These are phyloP conservation scores for Steinernema feltiae DNA, from an alignment of 1,140 invertebrate genomes.

Conservation along the genomic window DNA sequence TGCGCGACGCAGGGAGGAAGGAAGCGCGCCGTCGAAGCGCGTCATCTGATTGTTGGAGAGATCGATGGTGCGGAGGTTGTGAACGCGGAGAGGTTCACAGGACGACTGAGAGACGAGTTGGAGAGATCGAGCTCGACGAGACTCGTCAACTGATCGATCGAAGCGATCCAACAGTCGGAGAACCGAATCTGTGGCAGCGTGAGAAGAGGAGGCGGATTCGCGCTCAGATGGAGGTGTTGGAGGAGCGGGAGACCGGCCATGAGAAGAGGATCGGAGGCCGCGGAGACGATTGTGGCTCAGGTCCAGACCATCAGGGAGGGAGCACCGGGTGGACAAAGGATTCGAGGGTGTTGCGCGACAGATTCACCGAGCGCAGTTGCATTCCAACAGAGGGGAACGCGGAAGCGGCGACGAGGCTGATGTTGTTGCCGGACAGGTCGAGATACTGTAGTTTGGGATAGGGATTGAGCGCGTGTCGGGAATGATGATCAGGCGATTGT, in stretches of 20 bases:
- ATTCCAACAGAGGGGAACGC: background rate
- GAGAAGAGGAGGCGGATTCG: slow-evolving; percentile 33
- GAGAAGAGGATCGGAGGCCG: slow-evolving; percentile 28
- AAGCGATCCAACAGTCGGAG: slow-evolving; percentile 25
- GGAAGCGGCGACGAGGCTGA: background rate
- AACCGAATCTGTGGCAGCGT: slow-evolving; percentile 19
- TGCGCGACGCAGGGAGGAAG: slow-evolving; percentile 25
- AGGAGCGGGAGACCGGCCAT: slow-evolving; percentile 31
- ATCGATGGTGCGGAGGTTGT: slow-evolving; percentile 23
- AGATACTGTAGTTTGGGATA: slow-evolving; percentile 30
- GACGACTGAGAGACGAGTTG: slow-evolving; percentile 18
- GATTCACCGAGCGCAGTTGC: background rate
- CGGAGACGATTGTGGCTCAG: slow-evolving; percentile 20
- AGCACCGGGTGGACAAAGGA: slow-evolving; percentile 26
- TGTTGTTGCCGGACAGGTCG: slow-evolving; percentile 29
- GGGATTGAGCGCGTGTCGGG: slow-evolving; percentile 24
- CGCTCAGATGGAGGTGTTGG: slow-evolving; percentile 27
- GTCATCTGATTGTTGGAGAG: slow-evolving; percentile 23
- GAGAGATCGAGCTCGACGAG: slow-evolving; percentile 32
- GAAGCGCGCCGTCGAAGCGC: slow-evolving; percentile 14
- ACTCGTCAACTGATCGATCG: slow-evolving; percentile 5
- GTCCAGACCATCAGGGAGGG: slow-evolving; percentile 33
- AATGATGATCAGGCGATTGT: slow-evolving; percentile 26
- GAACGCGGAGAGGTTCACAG: slow-evolving; percentile 19
- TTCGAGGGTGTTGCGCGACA: background rate